Base-by-base conservation (phyloP, 2,113 vertebrate genomes). In the Atlantisia rogersi region DNA sequence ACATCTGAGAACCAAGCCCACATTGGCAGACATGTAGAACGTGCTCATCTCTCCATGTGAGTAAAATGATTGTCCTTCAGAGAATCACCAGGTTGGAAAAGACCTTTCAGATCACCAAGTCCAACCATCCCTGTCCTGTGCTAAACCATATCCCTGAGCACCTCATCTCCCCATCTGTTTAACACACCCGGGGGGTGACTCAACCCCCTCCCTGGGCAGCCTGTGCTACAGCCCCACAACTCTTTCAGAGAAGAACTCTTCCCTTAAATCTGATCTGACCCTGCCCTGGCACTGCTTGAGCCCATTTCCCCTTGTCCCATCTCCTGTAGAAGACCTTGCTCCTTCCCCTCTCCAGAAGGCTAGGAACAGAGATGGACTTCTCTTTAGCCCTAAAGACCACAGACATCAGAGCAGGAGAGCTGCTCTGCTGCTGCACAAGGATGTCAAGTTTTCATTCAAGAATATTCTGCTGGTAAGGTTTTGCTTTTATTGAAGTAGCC, bases 41-140 rank as follows among this genome's bases (percentile, higher is more conserved):
- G 28, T 0, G 42, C 52, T 83, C 55, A n/a, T 52, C 60, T 77
- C 37, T 18, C 16, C 40, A n/a, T 0, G 0, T 0, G 1, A 79
- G 39, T 6, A 48, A 32, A 22, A 32, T 2, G 20, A 8, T 37
- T 64, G 35, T 6, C 16, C 35, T 40, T 15, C 4, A 12, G 48
- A 46, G 44, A 46, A 46, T 19, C 44, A 46, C 44, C 7, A 19
- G 44, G 44, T 46, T 46, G 44, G 44, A 46, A 46, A 46, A 46
- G 44, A 5, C 44, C 44, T 46, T 46, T 46, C 18, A 46, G 44
- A 8, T 6, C 44, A 46, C 18, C 8, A 6, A 19, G 17, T 46
- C 17, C 44, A 46, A 46, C 44, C 8, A 17, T 19, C 17, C 44
- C 44, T 18, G 17, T 46, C 44, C 44, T 46, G 15, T 44, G 42